A percentile compares a stretch with the other conserved stretches of the same genome.
These are phyloP conservation scores for Manis crassicaudata DNA, from an alignment of 2,797 vertebrate species.

Conservation along the genomic window DNA sequence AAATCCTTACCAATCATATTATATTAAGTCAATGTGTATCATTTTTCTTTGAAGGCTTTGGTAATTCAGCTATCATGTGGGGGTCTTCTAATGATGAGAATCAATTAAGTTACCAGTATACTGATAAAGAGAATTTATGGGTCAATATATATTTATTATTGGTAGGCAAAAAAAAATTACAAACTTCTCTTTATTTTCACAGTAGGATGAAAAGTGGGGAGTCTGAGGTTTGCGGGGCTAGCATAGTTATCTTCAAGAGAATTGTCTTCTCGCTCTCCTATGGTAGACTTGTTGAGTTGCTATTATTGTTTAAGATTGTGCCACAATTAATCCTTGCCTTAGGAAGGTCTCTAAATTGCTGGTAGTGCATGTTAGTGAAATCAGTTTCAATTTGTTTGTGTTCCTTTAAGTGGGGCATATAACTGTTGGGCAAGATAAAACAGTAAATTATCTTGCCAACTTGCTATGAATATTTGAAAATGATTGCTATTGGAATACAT, in stretches of 20 bases:
- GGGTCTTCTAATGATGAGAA: slow-evolving; percentile 43
- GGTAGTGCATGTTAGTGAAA: slow-evolving; percentile 62
- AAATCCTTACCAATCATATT: slow-evolving; percentile 50
- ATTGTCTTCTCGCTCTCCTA: background rate
- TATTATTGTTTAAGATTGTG: background rate
- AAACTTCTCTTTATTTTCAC: background rate
- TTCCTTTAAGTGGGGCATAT: slow-evolving; percentile 71
- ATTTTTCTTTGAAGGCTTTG: slow-evolving; percentile 30
- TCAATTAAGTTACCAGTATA: background rate
- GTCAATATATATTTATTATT: background rate
- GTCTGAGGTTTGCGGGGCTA: background rate
- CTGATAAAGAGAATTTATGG: slow-evolving; percentile 1
- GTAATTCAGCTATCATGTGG: background rate
- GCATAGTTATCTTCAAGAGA: background rate
- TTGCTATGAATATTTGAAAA: slow-evolving; percentile 80
- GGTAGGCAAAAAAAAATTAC: background rate
- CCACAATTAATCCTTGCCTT: background rate
- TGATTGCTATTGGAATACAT: slow-evolving; percentile 53
- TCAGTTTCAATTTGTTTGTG: slow-evolving; percentile 70
- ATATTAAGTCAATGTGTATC: background rate
- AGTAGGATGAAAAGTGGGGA: background rate
- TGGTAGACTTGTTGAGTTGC: background rate
- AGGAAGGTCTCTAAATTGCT: background rate
- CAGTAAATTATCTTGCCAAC: slow-evolving; percentile 68
- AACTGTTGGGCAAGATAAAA: slow-evolving; percentile 68